These are phyloP conservation scores for Meriones psammophilus DNA, from an alignment of 2,797 vertebrate genomes.

Conservation along the genomic window DNA sequence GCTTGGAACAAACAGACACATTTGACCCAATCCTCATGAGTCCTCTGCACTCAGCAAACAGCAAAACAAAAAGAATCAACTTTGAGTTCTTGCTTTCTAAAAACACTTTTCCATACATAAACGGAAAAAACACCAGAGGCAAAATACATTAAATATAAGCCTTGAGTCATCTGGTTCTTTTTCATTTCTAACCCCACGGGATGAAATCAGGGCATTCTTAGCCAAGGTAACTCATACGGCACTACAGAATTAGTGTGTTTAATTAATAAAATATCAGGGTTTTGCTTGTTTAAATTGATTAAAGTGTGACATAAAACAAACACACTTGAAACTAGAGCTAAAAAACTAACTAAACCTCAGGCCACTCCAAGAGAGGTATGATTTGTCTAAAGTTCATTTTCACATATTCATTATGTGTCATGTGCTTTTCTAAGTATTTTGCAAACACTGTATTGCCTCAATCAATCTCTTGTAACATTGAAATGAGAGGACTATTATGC, in stretches of 20 bases:
- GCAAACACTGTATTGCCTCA: neutral
- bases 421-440: neutral
- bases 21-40: neutral
- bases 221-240: neutral
- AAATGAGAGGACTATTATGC: neutral
- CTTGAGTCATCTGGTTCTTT: neutral
- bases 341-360: neutral
- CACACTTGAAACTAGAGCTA: neutral
- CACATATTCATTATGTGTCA: neutral
- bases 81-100: constrained; percentile 20
- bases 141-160: neutral
- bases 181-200: neutral
- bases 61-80: neutral
- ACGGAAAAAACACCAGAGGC: neutral
- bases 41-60: neutral
- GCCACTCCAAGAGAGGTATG: neutral
- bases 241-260: neutral
- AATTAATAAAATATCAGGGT: neutral
- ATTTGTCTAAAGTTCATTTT: constrained; percentile 11
- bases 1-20: neutral
- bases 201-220: neutral
- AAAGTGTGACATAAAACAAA: constrained; percentile 10
- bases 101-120: constrained; percentile 33
- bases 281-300: constrained; percentile 5
- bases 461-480: neutral